Conservation (phyloP, 2,113 vertebrate species). For the Harpagus bidentatus region DNA sequence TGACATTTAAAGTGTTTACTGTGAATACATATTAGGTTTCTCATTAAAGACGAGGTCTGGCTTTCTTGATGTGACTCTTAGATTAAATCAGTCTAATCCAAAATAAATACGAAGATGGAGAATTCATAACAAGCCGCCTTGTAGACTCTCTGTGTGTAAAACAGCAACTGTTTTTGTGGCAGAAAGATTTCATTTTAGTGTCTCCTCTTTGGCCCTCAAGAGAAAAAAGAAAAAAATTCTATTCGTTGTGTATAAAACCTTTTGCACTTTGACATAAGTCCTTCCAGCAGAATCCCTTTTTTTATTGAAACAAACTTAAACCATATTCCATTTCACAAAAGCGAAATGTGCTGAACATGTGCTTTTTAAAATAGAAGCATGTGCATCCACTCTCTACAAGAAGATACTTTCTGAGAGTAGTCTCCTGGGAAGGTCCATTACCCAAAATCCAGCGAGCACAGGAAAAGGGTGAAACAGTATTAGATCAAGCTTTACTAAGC, state of each 20-base stretch:
- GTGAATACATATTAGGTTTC: constrained; percentile 68
- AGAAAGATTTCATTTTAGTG: constrained; percentile 40
- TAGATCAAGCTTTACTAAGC: constrained; percentile 67
- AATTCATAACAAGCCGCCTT: constrained; percentile 46
- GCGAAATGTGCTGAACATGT: constrained; percentile 80
- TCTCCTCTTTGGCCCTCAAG: constrained; percentile 32
- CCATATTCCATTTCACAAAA: constrained; percentile 79
- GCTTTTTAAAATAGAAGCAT: constrained; percentile 75
- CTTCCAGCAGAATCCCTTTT: constrained; percentile 64
- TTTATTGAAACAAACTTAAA: constrained; percentile 75
- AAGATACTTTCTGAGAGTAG: constrained; percentile 67
- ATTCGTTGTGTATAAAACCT: constrained; percentile 73
- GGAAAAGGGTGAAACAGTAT: constrained; percentile 69
- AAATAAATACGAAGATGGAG: constrained; percentile 60
- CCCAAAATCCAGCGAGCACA: constrained; percentile 67
- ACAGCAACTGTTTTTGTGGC: constrained; percentile 35
- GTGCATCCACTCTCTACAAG: constrained; percentile 67
- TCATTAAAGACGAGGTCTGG: constrained; percentile 38
- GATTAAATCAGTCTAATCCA: constrained; percentile 66
- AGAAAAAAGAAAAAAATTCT: background rate
- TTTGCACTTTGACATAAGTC: constrained; percentile 78
- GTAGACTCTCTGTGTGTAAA: constrained; percentile 1
- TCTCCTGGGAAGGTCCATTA: constrained; percentile 77
- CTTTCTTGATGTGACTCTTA: constrained; percentile 59
- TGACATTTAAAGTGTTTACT: constrained; percentile 56